Conservation (phyloP, 2,113 vertebrate genomes). For the Perccottus glenii region DNA sequence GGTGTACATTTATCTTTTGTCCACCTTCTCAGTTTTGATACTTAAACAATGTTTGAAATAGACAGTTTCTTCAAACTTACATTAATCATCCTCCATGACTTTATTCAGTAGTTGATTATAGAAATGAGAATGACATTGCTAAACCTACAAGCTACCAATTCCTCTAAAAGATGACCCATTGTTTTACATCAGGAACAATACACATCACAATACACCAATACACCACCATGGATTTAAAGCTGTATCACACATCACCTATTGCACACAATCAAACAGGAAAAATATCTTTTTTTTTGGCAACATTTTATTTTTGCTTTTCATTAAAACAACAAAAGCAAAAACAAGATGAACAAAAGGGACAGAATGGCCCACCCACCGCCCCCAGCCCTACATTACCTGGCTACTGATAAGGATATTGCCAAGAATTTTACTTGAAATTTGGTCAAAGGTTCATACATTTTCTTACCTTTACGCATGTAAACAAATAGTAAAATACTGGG, state of each 20-base stretch:
- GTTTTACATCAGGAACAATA: neutral
- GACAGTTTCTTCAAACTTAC: constrained; percentile 38
- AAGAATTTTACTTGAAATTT: too few species aligned
- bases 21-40: constrained; percentile 45
- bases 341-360: too few species aligned
- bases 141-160: constrained; percentile 58
- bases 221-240: too few species aligned
- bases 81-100: constrained; percentile 46
- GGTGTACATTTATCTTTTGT: constrained; percentile 54
- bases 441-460: too few species aligned
- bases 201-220: too few species aligned
- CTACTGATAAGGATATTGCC: too few species aligned
- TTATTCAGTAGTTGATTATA: constrained; percentile 46
- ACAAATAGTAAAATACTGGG: constrained; percentile 19
- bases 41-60: constrained; percentile 59
- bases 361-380: too few species aligned
- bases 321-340: too few species aligned
- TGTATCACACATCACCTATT: neutral
- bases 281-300: constrained; percentile 28
- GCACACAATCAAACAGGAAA: constrained; percentile 16
- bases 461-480: too few species aligned
- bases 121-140: constrained; percentile 42
- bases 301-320: constrained; percentile 8
- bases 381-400: too few species aligned
- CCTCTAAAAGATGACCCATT: neutral